Evolutionary conservation across 2,113 vertebrate species (phyloP), one percentile per base, ranked within the genome.

Genomic region (Catharus bicknelli): DNA sequence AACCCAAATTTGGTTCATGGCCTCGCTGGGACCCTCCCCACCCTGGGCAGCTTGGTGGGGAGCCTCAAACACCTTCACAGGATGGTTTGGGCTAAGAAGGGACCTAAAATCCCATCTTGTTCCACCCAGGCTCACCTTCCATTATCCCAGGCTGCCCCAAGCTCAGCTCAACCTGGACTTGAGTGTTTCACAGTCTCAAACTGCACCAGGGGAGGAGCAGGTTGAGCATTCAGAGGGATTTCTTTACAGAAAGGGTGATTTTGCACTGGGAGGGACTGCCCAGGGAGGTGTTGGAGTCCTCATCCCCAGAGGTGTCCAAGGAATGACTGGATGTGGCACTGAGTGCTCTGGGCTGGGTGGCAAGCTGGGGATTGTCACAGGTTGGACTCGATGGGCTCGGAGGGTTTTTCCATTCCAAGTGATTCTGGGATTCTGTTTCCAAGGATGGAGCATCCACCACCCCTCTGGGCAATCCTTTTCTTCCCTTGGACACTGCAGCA

Each of bases 321-420:
- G 3, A 54, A 34, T 0, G 29, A 0, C 19, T 26, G 69, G 29
- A 21, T 0, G 3, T 61, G 86, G 38, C 45, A 45, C 23, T 29
- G 10, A 17, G 53, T 2, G 19, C 29, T 7, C 61, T 43, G 42
- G 30, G 75, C 36, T 36, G 25, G 21, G 38, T 12, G 66, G 42
- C 30, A 29, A 8, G 7, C 13, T 29, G 20, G 23, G n/a, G 7
- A 34, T 20, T 0, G 0, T 5, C 64, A 34, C 40, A 62, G 55
- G 0, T 7, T 29, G 64, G 27, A 14, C 32, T n/a, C 0, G 0
- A 29, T 16, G 68, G 29, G 9, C 23, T 53, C 2, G 0, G 51
- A 34, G 23, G 9, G 5, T 4, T 58, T 57, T 51, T 53, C 58
- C 73, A 50, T 47, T 8, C 30, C 21, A 6, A 16, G 13, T 5